phyloP scores from a whole-genome alignment of 2,797 vertebrate genomes.

The Muscicapa comitata region DNA sequence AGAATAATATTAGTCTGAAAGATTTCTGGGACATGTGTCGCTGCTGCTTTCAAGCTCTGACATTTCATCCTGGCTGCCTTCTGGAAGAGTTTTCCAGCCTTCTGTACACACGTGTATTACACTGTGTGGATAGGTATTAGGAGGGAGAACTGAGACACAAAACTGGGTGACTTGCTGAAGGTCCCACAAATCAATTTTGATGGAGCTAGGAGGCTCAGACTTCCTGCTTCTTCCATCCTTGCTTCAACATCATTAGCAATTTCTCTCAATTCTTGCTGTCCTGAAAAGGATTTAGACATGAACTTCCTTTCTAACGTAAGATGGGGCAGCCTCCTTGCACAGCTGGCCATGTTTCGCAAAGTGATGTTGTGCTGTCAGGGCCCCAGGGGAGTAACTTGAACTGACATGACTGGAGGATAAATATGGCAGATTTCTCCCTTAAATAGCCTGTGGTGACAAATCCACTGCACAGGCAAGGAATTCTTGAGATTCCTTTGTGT shows the following conservation, averaged over 20 bases:
- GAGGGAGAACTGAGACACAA: neutral
- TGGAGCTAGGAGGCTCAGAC: neutral
- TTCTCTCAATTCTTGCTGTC: neutral
- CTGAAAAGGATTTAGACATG: neutral
- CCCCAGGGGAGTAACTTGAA: neutral
- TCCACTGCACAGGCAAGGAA: neutral
- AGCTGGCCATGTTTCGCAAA: neutral
- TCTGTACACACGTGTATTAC: fast-evolving
- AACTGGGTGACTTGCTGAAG: neutral
- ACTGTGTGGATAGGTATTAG: neutral
- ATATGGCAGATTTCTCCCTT: neutral
- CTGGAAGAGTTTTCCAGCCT: neutral
- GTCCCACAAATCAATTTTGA: neutral
- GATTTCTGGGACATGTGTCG: neutral
- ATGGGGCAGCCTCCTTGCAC: neutral
- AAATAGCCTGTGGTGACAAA: neutral
- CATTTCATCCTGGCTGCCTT: neutral
- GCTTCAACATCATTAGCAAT: neutral
- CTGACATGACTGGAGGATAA: neutral
- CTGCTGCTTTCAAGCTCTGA: neutral
- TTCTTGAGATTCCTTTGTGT: neutral
- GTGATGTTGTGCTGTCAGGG: neutral
- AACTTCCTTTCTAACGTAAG: neutral
- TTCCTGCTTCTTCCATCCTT: neutral
- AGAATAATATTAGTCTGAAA: neutral